These are phyloP conservation scores for Ips nitidus DNA, from an alignment of 1,140 invertebrate species.

Conservation along the genomic window DNA sequence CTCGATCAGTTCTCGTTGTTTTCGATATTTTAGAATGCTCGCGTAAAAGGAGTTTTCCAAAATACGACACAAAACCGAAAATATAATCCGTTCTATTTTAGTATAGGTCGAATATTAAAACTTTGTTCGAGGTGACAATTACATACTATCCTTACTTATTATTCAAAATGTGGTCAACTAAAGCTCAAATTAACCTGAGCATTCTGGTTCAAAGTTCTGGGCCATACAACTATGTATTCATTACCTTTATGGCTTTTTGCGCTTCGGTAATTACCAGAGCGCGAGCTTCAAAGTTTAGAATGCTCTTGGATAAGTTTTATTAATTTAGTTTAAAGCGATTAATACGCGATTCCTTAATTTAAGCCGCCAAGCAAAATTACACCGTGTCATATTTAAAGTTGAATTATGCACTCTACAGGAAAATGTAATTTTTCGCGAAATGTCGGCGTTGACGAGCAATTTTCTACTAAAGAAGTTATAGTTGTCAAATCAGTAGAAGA, in stretches of 20 bases:
- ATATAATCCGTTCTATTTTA: not conserved
- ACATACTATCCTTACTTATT: not conserved
- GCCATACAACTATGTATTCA: slow-evolving; percentile 14
- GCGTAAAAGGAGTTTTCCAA: slow-evolving; percentile 6
- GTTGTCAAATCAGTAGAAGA: no score
- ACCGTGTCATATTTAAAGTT: no score
- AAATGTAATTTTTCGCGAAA: no score
- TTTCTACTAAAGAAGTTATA: no score
- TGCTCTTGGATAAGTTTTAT: not conserved
- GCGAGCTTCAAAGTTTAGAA: slow-evolving; percentile 3
- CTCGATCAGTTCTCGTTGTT: slow-evolving; percentile 27
- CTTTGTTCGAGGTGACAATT: not conserved
- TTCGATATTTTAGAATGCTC: slow-evolving; percentile 20
- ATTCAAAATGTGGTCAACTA: slow-evolving; percentile 9
- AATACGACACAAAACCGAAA: not conserved
- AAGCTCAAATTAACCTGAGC: slow-evolving; percentile 6
- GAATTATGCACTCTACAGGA: no score
- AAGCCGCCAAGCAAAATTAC: no score
- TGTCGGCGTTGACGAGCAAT: no score
- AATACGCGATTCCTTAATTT: not conserved
- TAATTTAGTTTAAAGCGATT: not conserved
- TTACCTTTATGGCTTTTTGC: slow-evolving; percentile 13
- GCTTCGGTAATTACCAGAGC: not conserved
- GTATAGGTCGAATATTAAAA: not conserved
- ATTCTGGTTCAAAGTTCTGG: slow-evolving; percentile 6